Evolutionary conservation across 1,140 invertebrate species (phyloP), one percentile per base, ranked within the genome.

Genomic region (Ylistrum balloti): DNA sequence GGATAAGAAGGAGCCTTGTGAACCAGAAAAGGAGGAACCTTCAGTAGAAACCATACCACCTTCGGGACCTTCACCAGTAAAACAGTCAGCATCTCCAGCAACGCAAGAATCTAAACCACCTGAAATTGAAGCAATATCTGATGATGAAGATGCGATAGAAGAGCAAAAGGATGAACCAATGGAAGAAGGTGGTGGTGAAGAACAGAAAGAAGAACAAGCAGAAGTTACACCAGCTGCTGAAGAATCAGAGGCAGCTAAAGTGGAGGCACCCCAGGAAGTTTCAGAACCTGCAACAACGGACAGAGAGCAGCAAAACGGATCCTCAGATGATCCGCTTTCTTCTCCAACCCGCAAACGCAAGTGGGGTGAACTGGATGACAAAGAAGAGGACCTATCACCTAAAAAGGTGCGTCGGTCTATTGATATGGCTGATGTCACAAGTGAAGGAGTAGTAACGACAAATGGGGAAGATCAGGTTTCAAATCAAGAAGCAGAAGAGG

Each of bases 291-390:
- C 17, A 74, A 74, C 28, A n/a, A 28, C 56, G n/a, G 56, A 74
- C 11, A n/a, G 56, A 74, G 56, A 74, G n/a, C 56, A 74, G 56
- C 56, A 74, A 74, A 74, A 74, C 28, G 56, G 56, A 28, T n/a
- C 22, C n/a, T n/a, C 56, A 28, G 56, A 28, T 74, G n/a, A 74
- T 74, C 56, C 56, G n/a, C 56, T 74, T 28, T 74, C 56, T 28
- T 74, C 56, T 74, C 90, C 88, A 28, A 91, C 45, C 85, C 90
- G 88, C 32, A 91, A 91, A 74, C 88, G 90, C 32, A 91, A 88
- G 34, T 87, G 22, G 86, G 35, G 22, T n/a, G 86, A 74, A 9
- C n/a, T 74, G 15, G 86, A 28, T 35, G 35, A 35, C 32, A 45
- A 90, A 35, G 89, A 85, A 13, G 41, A 86, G 9, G 34, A 90